Conservation (phyloP, 1,140 invertebrate species). For the Pseudomyrmex cubaensis region DNA sequence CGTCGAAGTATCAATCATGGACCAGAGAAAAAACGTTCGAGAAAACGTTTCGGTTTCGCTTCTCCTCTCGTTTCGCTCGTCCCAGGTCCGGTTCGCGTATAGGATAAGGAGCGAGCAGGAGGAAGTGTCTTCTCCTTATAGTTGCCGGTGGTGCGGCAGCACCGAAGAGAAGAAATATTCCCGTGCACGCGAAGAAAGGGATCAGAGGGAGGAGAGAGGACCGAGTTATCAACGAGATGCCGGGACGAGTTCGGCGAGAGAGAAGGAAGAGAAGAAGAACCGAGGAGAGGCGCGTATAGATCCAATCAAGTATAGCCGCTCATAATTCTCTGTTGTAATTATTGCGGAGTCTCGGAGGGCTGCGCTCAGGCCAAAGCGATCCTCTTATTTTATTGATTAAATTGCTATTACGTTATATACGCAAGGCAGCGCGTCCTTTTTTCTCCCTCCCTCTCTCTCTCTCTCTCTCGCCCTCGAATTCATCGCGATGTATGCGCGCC, state of each 20-base stretch:
- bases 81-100: background rate
- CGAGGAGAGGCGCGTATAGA: constrained; percentile 78
- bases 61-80: background rate
- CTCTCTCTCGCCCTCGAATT: background rate
- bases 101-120: constrained; percentile 21
- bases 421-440: constrained; percentile 54
- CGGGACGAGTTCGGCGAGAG: constrained; percentile 5
- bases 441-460: background rate
- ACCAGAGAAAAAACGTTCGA: constrained; percentile 1
- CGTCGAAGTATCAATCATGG: constrained; percentile 47
- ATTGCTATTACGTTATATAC: constrained; percentile 81
- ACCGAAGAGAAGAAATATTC: constrained; percentile 27
- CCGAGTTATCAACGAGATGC: constrained; percentile 37
- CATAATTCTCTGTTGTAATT: constrained; percentile 83
- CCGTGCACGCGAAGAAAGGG: constrained; percentile 45
- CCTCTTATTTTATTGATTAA: constrained; percentile 83
- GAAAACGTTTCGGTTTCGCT: background rate
- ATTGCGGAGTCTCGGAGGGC: constrained; percentile 78
- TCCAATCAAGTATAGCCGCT: constrained; percentile 81
- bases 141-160: constrained; percentile 31
- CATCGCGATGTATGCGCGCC: constrained; percentile 10
- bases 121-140: constrained; percentile 19
- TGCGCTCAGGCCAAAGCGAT: constrained; percentile 71
- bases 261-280: constrained; percentile 29
- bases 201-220: constrained; percentile 24